phyloP scores from a whole-genome alignment of 2,888 invertebrate genomes.

The Cancer borealis region DNA sequence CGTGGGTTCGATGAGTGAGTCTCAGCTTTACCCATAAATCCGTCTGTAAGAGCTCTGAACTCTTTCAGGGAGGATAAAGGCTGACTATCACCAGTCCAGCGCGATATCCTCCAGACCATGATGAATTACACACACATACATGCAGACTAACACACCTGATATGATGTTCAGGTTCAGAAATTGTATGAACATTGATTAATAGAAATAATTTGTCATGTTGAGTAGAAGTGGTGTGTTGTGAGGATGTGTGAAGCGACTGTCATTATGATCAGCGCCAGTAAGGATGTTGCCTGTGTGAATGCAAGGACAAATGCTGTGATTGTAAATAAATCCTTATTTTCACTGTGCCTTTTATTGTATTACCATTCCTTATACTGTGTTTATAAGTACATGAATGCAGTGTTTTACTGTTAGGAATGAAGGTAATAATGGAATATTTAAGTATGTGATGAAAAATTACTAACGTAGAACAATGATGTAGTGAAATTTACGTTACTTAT shows the following conservation, averaged over 20 bases:
- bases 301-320: background rate
- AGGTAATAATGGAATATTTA: too few species aligned
- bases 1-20: background rate
- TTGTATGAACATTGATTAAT: background rate
- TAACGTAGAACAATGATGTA: too few species aligned
- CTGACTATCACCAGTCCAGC: too few species aligned
- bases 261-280: background rate
- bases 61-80: too few species aligned
- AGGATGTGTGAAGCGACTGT: background rate
- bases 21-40: background rate
- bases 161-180: background rate
- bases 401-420: background rate
- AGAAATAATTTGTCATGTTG: background rate
- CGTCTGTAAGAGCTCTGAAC: too few species aligned
- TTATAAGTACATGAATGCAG: background rate
- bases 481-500: too few species aligned
- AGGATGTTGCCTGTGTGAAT: background rate
- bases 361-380: background rate
- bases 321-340: background rate
- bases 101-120: too few species aligned
- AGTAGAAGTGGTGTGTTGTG: background rate
- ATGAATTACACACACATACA: too few species aligned
- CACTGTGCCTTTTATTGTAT: background rate
- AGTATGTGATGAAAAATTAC: too few species aligned
- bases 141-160: background rate